Base-by-base conservation (phyloP, 1,140 invertebrate species). In the Camponotus pennsylvanicus region DNA sequence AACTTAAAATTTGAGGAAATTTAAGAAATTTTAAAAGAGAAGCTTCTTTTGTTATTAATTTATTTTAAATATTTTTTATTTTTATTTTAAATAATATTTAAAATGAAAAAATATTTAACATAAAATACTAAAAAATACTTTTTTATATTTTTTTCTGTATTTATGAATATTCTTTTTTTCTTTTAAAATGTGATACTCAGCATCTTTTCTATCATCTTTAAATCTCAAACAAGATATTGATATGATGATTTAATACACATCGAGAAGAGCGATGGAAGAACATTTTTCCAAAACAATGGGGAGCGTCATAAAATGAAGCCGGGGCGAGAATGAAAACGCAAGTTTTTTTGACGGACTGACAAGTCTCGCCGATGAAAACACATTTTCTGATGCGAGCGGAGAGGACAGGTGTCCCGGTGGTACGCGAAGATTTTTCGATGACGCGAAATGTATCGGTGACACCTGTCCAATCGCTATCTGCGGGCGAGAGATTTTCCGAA, bases 401-500 rank as follows among this genome's bases (percentile, higher is more conserved):
- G 78, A 70, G 49, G 49, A 45, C 78, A 70, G 78, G 66, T 80
- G 78, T 80, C 66, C 63, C 52, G 15, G 5, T 32, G 77, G 69
- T 69, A 69, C 37, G 52, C 57, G 40, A 79, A 49, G n/a, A 55
- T 70, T 73, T 80, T 59, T 88, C 70, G 70, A 63, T 55, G 73
- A 40, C 63, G 55, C 59, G 21, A 52, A 59, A 40, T 75, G 13
- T 75, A 42, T 49, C 27, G 34, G n/a, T 78, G 67, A 88, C 71
- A 76, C 64, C 57, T 27, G 45, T 45, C 71, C 78, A 80, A 80
- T 80, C 37, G 78, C 37, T 70, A 70, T 80, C 83, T 52, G 75
- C 61, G 67, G 55, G 27, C 45, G 52, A 71, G 66, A 76, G 66
- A 76, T 73, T 83, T 66, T 67, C 69, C 61, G 69, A 55, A 83